phyloP scores from a whole-genome alignment of 2,797 vertebrate genomes.

The Pantherophis alleghaniensis region DNA sequence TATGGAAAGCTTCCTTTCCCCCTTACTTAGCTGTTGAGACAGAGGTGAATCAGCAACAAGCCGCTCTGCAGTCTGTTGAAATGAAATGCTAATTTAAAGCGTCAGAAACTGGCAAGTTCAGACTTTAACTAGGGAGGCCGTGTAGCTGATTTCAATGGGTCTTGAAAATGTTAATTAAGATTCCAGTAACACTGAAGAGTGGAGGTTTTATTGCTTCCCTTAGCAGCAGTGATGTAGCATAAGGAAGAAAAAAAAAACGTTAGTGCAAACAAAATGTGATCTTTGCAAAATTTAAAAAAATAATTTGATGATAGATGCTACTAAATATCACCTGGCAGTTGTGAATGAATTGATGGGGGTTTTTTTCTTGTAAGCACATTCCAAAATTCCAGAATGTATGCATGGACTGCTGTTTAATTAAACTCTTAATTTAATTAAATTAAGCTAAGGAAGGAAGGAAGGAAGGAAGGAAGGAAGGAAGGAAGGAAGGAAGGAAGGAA shows the following conservation, averaged over 20 bases:
- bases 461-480: background rate
- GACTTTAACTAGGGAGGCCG: background rate
- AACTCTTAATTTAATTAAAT: background rate
- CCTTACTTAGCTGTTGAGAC: background rate
- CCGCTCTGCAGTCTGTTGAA: slow-evolving; percentile 8
- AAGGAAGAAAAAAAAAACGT: background rate
- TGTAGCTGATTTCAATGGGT: slow-evolving; percentile 9
- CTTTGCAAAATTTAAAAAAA: slow-evolving; percentile 4
- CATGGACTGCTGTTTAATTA: slow-evolving; percentile 10
- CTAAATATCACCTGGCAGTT: background rate
- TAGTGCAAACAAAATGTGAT: slow-evolving; percentile 10
- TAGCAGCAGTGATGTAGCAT: background rate
- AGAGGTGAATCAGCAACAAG: background rate
- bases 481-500: background rate
- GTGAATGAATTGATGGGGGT: background rate
- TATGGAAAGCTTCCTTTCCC: background rate
- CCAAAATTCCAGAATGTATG: background rate
- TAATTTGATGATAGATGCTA: background rate
- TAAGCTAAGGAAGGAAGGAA: background rate
- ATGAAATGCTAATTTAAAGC: background rate
- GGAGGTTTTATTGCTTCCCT: background rate
- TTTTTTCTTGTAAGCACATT: background rate
- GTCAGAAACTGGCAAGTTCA: background rate
- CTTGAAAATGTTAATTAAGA: slow-evolving; percentile 5
- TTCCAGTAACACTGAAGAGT: background rate